phyloP scores from a whole-genome alignment of 2,113 vertebrate genomes.

The Anguilla rostrata region DNA sequence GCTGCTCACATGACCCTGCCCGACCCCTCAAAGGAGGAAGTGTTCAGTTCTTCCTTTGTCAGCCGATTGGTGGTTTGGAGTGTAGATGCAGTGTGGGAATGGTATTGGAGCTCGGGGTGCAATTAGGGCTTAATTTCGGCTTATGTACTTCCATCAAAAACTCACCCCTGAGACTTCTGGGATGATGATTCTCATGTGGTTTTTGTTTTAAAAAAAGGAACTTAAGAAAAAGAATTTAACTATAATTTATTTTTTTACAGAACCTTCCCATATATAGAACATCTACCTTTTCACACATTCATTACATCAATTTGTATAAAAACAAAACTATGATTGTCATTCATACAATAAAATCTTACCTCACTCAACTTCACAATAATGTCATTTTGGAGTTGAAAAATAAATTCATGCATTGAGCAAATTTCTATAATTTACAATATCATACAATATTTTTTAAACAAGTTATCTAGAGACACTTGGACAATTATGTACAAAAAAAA shows the following conservation, averaged over 20 bases:
- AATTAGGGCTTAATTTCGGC: no score
- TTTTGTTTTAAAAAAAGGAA: background rate
- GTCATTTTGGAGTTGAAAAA: conserved; percentile 5
- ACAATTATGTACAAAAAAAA: background rate
- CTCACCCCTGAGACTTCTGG: no score
- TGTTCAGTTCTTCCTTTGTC: no score
- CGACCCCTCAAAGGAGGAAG: no score
- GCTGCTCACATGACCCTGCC: no score
- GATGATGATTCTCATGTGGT: no score
- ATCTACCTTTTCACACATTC: conserved; percentile 3
- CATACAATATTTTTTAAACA: background rate
- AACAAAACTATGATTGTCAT: conserved; percentile 6
- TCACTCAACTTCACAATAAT: background rate
- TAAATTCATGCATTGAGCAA: conserved; percentile 9
- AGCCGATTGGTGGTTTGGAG: no score
- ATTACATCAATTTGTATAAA: conserved; percentile 11
- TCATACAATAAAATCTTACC: conserved; percentile 7
- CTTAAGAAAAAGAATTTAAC: background rate
- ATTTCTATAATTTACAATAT: conserved; percentile 9
- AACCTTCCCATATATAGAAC: conserved; percentile 1
- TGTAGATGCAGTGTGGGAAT: no score
- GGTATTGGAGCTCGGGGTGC: no score
- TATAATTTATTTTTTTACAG: conserved; percentile 6
- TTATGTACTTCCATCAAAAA: no score
- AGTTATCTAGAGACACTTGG: conserved; percentile 6